These are phyloP conservation scores for Brachypalpus laphriformis DNA, from an alignment of 2,888 invertebrate species.

Conservation along the genomic window DNA sequence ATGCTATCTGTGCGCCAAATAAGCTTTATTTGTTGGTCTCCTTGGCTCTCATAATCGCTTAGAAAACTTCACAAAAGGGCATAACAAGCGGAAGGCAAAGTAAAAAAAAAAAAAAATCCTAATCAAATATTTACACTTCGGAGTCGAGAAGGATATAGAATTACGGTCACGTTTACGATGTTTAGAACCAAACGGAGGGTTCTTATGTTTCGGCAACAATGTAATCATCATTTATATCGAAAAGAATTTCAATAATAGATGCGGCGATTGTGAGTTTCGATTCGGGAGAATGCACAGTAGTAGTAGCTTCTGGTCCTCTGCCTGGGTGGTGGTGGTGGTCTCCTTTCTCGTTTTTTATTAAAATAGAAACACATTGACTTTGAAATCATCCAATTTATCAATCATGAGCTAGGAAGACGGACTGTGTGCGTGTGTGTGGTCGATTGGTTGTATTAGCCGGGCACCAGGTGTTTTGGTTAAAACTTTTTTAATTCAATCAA, in stretches of 20 bases:
- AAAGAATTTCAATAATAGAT: slow-evolving; percentile 45
- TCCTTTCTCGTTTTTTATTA: not conserved
- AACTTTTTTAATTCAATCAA: slow-evolving; percentile 30
- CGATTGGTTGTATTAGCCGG: not conserved
- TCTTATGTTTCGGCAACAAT: slow-evolving; percentile 53
- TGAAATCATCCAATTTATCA: slow-evolving; percentile 27
- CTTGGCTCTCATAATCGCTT: slow-evolving; percentile 32
- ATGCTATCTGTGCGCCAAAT: slow-evolving; percentile 32
- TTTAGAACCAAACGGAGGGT: slow-evolving; percentile 39
- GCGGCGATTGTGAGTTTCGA: slow-evolving; percentile 29
- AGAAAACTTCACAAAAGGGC: slow-evolving; percentile 23
- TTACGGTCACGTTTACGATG: slow-evolving; percentile 60
- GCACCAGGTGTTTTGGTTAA: slow-evolving; percentile 18
- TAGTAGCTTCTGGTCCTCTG: too few species aligned
- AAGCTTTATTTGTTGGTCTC: slow-evolving; percentile 43
- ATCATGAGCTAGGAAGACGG: not conserved
- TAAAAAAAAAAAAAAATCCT: not conserved
- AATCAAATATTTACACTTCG: slow-evolving; percentile 52
- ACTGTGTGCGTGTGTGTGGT: not conserved
- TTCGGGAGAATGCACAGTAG: not conserved
- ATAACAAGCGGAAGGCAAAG: not conserved
- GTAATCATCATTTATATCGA: slow-evolving; percentile 48
- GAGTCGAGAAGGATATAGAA: slow-evolving; percentile 25
- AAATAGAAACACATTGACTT: slow-evolving; percentile 15
- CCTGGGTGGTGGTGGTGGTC: not conserved